Conservation (phyloP, 1,140 invertebrate genomes). For the Cataglyphis hispanica region DNA sequence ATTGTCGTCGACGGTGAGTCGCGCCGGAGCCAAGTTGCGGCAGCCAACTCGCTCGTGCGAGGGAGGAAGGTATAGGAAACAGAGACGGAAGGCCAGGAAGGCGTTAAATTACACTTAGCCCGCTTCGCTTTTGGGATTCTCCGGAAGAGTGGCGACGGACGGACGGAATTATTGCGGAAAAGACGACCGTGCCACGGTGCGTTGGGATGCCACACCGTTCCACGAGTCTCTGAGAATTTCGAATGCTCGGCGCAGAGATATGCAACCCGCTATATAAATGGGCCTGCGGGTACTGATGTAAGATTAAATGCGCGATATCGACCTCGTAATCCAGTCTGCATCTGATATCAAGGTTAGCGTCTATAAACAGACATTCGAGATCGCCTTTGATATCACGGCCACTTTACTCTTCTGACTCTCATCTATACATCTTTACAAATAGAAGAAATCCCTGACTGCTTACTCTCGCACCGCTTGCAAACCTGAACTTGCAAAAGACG, state of each 20-base stretch:
- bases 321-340: conserved; percentile 75
- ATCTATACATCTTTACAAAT: conserved; percentile 56
- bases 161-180: conserved; percentile 64
- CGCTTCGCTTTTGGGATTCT: conserved; percentile 25
- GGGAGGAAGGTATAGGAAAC: not conserved
- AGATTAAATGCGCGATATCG: conserved; percentile 74
- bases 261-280: conserved; percentile 63
- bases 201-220: conserved; percentile 13
- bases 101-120: conserved; percentile 78
- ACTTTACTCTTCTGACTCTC: conserved; percentile 59
- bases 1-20: conserved; percentile 59
- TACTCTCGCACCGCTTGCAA: conserved; percentile 60
- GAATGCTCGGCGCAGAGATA: conserved; percentile 32
- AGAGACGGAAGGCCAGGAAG: conserved; percentile 43
- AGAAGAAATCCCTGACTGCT: conserved; percentile 70
- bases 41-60: conserved; percentile 2
- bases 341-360: conserved; percentile 74
- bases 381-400: conserved; percentile 71
- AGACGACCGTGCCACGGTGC: conserved; percentile 38
- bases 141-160: conserved; percentile 48
- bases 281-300: conserved; percentile 72
- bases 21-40: conserved; percentile 13
- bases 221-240: conserved; percentile 49
- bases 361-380: conserved; percentile 75
- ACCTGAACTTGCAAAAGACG: conserved; percentile 44